Conservation (phyloP, 2,113 vertebrate genomes). For the Sclerurus mexicanus region DNA sequence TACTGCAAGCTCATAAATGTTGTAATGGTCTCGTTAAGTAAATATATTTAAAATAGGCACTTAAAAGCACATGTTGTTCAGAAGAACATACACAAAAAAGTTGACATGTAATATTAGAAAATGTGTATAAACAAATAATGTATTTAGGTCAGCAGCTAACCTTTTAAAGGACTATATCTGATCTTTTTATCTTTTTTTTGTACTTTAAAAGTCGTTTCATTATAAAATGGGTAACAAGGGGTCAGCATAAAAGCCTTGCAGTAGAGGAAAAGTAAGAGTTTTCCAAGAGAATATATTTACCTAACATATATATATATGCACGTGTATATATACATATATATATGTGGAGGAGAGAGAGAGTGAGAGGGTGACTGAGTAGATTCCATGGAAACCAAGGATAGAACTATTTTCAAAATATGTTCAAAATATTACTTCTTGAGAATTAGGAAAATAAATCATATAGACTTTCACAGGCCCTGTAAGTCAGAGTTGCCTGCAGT, state of each 20-base stretch:
- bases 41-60: neutral
- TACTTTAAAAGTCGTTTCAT: neutral
- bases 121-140: neutral
- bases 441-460: neutral
- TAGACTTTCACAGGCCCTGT: neutral
- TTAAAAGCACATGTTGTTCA: neutral
- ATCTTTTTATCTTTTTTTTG: neutral
- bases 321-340: neutral
- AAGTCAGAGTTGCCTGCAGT: neutral
- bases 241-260: neutral
- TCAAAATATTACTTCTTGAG: neutral
- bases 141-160: neutral
- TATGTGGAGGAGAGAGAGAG: neutral
- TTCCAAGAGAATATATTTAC: neutral
- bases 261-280: neutral
- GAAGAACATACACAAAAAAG: neutral
- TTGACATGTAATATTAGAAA: neutral
- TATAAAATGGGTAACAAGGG: neutral
- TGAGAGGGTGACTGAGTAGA: neutral
- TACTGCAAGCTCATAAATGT: neutral
- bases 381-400: neutral
- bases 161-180: neutral
- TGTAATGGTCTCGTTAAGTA: neutral
- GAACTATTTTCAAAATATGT: neutral
- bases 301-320: neutral